A percentile compares a stretch with the other conserved stretches of the same genome.
These are phyloP conservation scores for Siderastrea siderea DNA, from an alignment of 92 coral and sea anemone species.

Conservation along the genomic window DNA sequence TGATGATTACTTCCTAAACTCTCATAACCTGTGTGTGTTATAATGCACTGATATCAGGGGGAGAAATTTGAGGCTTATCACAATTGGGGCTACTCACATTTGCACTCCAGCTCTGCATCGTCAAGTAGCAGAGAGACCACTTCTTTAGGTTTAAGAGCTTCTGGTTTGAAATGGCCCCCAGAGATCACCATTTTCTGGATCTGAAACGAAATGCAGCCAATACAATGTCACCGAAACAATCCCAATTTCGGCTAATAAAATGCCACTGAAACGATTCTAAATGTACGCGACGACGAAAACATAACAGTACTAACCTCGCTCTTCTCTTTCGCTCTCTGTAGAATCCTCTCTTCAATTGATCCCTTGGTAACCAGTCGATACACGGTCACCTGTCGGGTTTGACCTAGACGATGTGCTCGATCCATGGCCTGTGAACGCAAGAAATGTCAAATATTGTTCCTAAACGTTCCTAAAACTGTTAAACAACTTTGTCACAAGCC, in stretches of 20 bases:
- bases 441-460: not conserved
- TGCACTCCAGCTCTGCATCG: conserved; percentile 97
- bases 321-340: conserved; percentile 98
- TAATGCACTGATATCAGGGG: too few species aligned
- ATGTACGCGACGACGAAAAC: not conserved
- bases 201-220: conserved; percentile 49
- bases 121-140: conserved; percentile 96
- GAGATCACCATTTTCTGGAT: conserved; percentile 99
- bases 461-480: not conserved
- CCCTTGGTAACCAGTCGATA: conserved; percentile 96
- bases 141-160: conserved; percentile 98
- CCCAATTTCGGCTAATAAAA: not conserved
- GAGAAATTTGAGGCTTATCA: too few species aligned
- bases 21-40: too few species aligned
- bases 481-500: too few species aligned
- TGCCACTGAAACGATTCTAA: not conserved
- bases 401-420: conserved; percentile 99
- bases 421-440: conserved; percentile 90
- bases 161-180: conserved; percentile 99
- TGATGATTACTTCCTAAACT: too few species aligned
- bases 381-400: conserved; percentile 96
- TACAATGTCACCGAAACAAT: not conserved
- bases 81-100: conserved; percentile 65
- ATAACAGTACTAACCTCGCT: conserved; percentile 80
- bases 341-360: conserved; percentile 96